phyloP scores from a whole-genome alignment of 1,140 invertebrate genomes.

The Hylyphantes graminicola region DNA sequence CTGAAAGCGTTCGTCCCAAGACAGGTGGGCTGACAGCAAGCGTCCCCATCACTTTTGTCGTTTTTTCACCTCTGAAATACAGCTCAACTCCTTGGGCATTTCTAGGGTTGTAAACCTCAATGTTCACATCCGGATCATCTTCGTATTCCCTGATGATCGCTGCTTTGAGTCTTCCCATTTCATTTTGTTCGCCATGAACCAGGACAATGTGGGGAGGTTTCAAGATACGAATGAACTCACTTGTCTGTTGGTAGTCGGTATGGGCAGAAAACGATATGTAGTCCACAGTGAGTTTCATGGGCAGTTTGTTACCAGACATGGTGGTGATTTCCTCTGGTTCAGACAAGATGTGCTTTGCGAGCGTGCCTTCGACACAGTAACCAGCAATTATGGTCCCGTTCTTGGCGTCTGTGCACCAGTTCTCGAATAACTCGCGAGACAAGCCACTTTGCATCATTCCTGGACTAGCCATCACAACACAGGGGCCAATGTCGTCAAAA shows the following conservation, averaged over 20 bases:
- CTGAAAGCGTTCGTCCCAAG: constrained; percentile 84
- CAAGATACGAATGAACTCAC: constrained; percentile 93
- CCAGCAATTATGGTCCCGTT: constrained; percentile 99
- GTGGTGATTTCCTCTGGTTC: constrained; percentile 98
- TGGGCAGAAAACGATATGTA: constrained; percentile 99
- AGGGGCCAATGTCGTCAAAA: constrained; percentile 99
- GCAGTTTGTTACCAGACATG: constrained; percentile 94
- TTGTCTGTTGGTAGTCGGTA: constrained; percentile 98
- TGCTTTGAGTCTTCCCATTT: constrained; percentile 96
- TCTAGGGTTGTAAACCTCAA: constrained; percentile 93
- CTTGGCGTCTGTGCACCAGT: constrained; percentile 97
- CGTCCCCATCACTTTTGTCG: constrained; percentile 95
- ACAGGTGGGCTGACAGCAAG: constrained; percentile 85
- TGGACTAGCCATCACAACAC: constrained; percentile 98
- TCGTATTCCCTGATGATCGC: constrained; percentile 95
- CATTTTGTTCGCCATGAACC: constrained; percentile 98
- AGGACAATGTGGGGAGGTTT: constrained; percentile 96
- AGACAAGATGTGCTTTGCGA: constrained; percentile 96
- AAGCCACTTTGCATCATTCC: constrained; percentile 99
- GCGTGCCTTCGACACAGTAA: constrained; percentile 98
- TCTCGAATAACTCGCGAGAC: constrained; percentile 97
- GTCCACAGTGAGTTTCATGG: constrained; percentile 97
- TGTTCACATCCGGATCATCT: constrained; percentile 85
- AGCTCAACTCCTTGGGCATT: constrained; percentile 95
- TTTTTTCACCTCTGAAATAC: constrained; percentile 96